Evolutionary conservation across 2,113 vertebrate species (phyloP).

Genomic region (Ovibos moschatus): DNA sequence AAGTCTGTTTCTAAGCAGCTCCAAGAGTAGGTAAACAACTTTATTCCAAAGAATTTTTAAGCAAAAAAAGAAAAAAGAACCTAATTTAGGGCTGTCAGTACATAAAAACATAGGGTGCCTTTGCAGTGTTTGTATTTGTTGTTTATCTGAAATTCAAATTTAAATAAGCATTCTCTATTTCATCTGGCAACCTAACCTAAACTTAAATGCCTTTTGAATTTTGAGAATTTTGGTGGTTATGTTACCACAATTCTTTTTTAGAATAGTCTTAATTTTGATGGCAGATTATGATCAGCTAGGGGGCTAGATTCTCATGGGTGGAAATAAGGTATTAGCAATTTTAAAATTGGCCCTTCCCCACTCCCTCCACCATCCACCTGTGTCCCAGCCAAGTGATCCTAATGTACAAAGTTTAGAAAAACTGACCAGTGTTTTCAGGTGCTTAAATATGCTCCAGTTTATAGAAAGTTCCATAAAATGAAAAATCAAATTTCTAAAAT

Average conservation of each 20-base stretch:
- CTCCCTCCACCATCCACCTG: neutral
- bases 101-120: neutral
- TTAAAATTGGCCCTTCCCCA: neutral
- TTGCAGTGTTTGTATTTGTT: neutral
- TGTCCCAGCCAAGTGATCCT: neutral
- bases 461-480: neutral
- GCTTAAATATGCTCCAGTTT: neutral
- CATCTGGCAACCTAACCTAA: neutral
- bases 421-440: neutral
- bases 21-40: neutral
- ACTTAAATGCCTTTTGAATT: neutral
- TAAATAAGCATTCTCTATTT: neutral
- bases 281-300: neutral
- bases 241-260: neutral
- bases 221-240: neutral
- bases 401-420: neutral
- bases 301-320: neutral
- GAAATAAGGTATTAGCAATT: neutral
- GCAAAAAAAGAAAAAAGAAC: neutral
- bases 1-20: neutral
- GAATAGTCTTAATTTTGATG: neutral
- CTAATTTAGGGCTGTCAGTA: neutral
- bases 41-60: neutral
- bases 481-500: neutral
- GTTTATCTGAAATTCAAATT: neutral